Evolutionary conservation across 2,888 invertebrate species (phyloP).

Genomic region (Aquatica leii): DNA sequence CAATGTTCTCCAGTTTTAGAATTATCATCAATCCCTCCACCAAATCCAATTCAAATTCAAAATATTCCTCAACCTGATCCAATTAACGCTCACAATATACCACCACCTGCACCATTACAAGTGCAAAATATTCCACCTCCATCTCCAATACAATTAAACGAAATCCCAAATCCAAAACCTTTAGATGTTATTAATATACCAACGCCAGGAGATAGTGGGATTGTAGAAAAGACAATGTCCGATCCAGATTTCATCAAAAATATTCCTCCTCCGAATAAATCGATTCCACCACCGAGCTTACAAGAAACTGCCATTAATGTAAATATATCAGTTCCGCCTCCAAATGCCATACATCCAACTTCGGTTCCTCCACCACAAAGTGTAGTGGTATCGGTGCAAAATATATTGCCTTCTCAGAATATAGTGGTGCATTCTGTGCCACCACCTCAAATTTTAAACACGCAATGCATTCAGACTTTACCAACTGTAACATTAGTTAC

Average conservation of each 20-base stretch:
- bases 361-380: constrained; percentile 45
- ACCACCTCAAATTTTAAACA: constrained; percentile 37
- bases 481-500: constrained; percentile 28
- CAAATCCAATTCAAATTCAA: constrained; percentile 60
- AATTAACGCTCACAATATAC: constrained; percentile 63
- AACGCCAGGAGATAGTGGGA: constrained; percentile 55
- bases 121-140: constrained; percentile 71
- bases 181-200: constrained; percentile 68
- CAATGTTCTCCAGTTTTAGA: constrained; percentile 56
- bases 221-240: constrained; percentile 48
- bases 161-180: constrained; percentile 70
- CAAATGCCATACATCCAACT: constrained; percentile 40
- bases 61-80: constrained; percentile 65
- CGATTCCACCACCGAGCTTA: constrained; percentile 57
- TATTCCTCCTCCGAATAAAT: constrained; percentile 61
- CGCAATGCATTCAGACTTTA: constrained; percentile 30
- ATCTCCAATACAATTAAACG: constrained; percentile 67
- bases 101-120: constrained; percentile 61
- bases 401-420: constrained; percentile 45
- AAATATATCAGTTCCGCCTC: constrained; percentile 48
- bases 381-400: constrained; percentile 39
- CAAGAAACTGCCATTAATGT: constrained; percentile 47
- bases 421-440: constrained; percentile 50
- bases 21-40: constrained; percentile 58
- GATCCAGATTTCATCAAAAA: constrained; percentile 59